Evolutionary conservation across 2,113 vertebrate genomes (phyloP).

Genomic region (Numenius arquata): DNA sequence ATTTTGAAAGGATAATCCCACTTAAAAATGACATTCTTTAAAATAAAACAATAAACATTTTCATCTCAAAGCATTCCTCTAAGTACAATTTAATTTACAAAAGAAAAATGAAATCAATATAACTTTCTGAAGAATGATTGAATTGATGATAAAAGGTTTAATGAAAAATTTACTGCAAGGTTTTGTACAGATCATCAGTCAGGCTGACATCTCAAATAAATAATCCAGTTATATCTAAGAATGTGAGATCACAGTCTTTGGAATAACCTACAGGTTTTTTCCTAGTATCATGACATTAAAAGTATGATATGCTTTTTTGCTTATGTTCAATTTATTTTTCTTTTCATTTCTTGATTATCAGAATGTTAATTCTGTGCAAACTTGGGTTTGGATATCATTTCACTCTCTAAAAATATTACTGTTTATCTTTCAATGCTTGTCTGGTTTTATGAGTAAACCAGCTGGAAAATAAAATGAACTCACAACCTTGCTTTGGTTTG

Average conservation of each 20-base stretch:
- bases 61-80: not conserved
- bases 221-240: not conserved
- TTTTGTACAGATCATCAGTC: not conserved
- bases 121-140: not conserved
- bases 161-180: not conserved
- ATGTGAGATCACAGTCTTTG: not conserved
- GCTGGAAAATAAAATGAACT: not conserved
- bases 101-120: not conserved
- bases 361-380: not conserved
- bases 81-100: not conserved
- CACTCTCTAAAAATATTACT: not conserved
- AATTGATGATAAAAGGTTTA: not conserved
- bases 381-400: not conserved
- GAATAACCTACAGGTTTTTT: not conserved
- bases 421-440: not conserved
- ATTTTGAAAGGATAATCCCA: not conserved
- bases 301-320: not conserved
- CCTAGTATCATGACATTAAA: not conserved
- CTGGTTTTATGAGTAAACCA: not conserved
- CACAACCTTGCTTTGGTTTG: not conserved
- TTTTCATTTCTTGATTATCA: not conserved
- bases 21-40: not conserved
- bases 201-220: not conserved
- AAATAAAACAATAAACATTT: not conserved
- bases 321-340: not conserved